Conservation (phyloP, 2,113 vertebrate species). For the Lophius piscatorius region DNA sequence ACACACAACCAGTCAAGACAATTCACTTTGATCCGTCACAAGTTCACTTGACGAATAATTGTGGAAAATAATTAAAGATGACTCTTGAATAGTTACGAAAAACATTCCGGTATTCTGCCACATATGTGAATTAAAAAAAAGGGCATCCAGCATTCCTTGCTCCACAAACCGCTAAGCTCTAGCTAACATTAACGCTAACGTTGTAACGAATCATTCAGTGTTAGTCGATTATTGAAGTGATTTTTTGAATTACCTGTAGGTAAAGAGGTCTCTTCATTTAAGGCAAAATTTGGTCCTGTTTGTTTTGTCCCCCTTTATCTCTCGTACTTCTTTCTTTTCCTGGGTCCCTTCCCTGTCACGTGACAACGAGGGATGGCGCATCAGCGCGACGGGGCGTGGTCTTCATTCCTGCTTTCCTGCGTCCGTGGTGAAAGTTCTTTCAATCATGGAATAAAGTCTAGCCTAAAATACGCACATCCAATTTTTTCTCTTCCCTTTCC, state of each 20-base stretch:
- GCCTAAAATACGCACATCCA: slow-evolving; percentile 11
- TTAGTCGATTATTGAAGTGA: no score
- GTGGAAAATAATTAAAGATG: no score
- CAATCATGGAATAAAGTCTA: neutral
- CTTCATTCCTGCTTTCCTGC: accelerated
- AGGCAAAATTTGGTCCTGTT: neutral
- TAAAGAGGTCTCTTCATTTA: neutral
- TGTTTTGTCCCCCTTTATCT: neutral
- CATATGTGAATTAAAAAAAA: slow-evolving; percentile 15
- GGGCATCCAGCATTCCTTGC: slow-evolving; percentile 14
- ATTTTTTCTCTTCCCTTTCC: no score
- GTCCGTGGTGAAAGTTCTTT: no score
- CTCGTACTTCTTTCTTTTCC: neutral
- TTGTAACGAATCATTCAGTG: no score
- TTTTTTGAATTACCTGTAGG: slow-evolving; percentile 21
- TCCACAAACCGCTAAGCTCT: neutral
- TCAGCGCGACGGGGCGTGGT: slow-evolving; percentile 31
- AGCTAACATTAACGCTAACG: neutral
- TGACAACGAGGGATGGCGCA: slow-evolving; percentile 5
- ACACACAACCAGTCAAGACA: slow-evolving; percentile 57
- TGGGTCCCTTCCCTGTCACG: slow-evolving; percentile 45
- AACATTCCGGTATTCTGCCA: slow-evolving; percentile 10
- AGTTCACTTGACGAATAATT: no score
- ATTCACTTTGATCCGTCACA: neutral
- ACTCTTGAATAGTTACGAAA: no score